Evolutionary conservation across 2,888 invertebrate genomes (phyloP).

Genomic region (Epistrophe eligans): DNA sequence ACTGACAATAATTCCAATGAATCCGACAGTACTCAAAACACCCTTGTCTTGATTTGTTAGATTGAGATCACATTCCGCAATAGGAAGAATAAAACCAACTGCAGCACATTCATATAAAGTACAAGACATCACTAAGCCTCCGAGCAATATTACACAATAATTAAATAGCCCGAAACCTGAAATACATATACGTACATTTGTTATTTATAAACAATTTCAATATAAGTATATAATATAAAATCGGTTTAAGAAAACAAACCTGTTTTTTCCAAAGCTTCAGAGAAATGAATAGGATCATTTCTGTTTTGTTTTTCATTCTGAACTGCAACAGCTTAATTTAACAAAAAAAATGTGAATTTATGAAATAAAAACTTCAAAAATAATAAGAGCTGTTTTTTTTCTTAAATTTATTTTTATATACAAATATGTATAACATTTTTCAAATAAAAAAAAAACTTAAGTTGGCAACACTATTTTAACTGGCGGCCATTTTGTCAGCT

Average conservation of each 20-base stretch:
- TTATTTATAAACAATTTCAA: background rate
- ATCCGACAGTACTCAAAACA: slow-evolving; percentile 82
- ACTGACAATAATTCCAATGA: slow-evolving; percentile 84
- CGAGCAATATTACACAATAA: slow-evolving; percentile 83
- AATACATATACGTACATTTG: slow-evolving; percentile 11
- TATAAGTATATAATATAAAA: background rate
- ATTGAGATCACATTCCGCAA: slow-evolving; percentile 84
- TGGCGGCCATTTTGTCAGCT: too few species aligned
- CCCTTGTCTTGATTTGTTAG: slow-evolving; percentile 83
- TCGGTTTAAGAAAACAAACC: slow-evolving; percentile 3
- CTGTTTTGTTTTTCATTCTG: background rate
- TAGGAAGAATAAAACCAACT: slow-evolving; percentile 85
- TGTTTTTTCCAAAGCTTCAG: slow-evolving; percentile 42
- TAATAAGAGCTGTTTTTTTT: too few species aligned
- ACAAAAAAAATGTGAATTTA: too few species aligned
- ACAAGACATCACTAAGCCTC: slow-evolving; percentile 85
- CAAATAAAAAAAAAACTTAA: too few species aligned
- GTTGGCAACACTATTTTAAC: too few species aligned
- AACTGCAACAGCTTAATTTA: too few species aligned
- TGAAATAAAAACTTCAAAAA: too few species aligned
- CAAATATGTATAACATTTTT: too few species aligned
- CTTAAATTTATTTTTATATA: too few species aligned
- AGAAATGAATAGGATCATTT: slow-evolving; percentile 4
- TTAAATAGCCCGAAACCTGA: slow-evolving; percentile 85
- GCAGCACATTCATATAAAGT: slow-evolving; percentile 84